Evolutionary conservation across 2,888 invertebrate species (phyloP).

Genomic region (Drosophila ezoana): DNA sequence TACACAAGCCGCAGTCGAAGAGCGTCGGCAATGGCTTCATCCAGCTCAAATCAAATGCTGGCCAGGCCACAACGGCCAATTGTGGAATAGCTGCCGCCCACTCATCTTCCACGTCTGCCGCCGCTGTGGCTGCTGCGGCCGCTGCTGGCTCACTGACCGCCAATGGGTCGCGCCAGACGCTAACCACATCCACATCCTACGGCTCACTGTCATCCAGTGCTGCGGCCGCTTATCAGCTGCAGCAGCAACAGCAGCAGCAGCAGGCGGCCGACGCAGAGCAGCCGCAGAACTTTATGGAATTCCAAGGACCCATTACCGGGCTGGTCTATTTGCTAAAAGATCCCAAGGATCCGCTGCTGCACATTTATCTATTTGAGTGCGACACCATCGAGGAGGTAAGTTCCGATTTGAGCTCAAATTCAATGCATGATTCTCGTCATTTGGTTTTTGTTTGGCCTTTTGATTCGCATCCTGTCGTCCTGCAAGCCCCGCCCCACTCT

Average conservation of each 20-base stretch:
- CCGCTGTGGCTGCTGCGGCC: neutral
- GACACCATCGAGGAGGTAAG: conserved; percentile 89
- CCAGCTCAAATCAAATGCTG: conserved; percentile 76
- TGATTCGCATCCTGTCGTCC: no score
- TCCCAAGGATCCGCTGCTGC: conserved; percentile 89
- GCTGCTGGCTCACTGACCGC: conserved; percentile 47
- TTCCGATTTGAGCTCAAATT: conserved; percentile 54
- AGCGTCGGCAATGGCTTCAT: conserved; percentile 82
- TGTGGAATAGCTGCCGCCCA: conserved; percentile 13
- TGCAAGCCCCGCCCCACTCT: neutral
- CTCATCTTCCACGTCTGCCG: conserved; percentile 12
- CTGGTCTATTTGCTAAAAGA: conserved; percentile 91
- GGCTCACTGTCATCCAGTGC: conserved; percentile 82
- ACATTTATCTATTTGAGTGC: conserved; percentile 91
- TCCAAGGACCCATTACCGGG: conserved; percentile 87
- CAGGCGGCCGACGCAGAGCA: conserved; percentile 57
- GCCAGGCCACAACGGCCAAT: conserved; percentile 17
- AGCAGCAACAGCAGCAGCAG: conserved; percentile 49
- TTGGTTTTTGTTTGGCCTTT: conserved; percentile 18
- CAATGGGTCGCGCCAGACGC: conserved; percentile 67
- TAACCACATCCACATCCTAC: conserved; percentile 82
- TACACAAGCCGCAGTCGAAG: conserved; percentile 82
- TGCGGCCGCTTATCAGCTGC: conserved; percentile 75
- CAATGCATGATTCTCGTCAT: conserved; percentile 20
- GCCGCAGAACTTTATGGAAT: conserved; percentile 83